Percentiles rank a stretch among this genome's conserved stretches.
Conservation (phyloP, 1,140 invertebrate genomes). For the Trinorchestia longiramus region DNA sequence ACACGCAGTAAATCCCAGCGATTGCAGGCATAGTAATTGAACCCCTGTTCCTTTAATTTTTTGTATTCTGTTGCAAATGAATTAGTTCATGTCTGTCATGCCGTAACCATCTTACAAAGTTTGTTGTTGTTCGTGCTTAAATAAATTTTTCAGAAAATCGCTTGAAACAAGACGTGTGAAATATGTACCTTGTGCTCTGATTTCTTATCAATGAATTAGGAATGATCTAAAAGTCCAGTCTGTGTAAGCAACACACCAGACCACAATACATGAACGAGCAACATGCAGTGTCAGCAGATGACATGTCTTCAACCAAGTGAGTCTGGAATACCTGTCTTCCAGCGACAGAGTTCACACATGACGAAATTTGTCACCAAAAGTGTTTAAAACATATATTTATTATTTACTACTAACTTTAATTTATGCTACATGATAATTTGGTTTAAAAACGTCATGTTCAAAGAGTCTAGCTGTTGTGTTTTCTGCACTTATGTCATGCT, state of each 20-base stretch:
- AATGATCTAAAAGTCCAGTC: no score
- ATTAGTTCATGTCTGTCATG: neutral
- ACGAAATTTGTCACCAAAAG: no score
- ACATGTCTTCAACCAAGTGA: no score
- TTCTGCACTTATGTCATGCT: neutral
- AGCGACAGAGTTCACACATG: no score
- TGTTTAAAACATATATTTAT: no score
- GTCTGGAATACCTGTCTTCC: no score
- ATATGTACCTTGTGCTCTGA: no score
- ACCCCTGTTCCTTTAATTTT: neutral
- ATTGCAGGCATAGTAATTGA: neutral
- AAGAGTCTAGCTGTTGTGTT: neutral
- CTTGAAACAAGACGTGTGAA: no score
- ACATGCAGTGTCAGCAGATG: neutral
- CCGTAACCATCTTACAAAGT: no score
- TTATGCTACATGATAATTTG: neutral
- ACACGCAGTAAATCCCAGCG: neutral
- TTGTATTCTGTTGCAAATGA: neutral
- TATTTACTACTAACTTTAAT: neutral
- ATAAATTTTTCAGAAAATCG: no score
- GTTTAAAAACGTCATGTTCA: neutral
- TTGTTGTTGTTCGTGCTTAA: no score
- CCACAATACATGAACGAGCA: neutral
- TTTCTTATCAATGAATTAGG: no score
- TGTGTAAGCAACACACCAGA: neutral